Evolutionary conservation across 35 echinoderm and acorn worm species (phyloP), one percentile per base, ranked within the genome.

Genomic region (Acanthaster planci): DNA sequence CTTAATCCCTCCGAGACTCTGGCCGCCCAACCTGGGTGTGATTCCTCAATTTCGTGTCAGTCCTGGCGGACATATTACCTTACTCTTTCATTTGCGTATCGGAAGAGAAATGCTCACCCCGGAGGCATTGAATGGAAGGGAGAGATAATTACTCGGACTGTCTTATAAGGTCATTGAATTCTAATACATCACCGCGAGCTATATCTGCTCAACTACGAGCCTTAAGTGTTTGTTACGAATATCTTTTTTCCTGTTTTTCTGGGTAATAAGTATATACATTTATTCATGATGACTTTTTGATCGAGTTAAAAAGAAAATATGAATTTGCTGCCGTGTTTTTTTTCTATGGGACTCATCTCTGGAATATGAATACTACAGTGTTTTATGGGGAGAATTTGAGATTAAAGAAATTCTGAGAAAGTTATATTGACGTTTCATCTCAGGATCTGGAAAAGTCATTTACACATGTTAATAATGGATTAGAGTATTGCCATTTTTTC

Each of bases 31-130:
- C 15, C 40, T 26, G 19, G 79, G 79, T 81, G 79, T 81, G 79
- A 81, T 81, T 81, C 42, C 39, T 81, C 79, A 42, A 81, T 81
- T 81, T 81, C 38, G 14, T 16, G 14, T 51, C 44, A 81, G 30
- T 81, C 42, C 39, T 52, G 42, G 51, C 51, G 79, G 79, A 81
- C 40, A 53, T 81, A 81, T 81, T 81, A 52, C 51, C 79, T 81
- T 81, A 51, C 38, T 81, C 27, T 81, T 44, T 81, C 64, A 72
- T 72, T 72, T 72, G 64, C 64, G 64, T 72, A 72, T 72, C 64
- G 64, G 64, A 72, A 72, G 64, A 72, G 64, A 72, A 72, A 72
- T 26, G 26, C 64, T 34, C 14, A 26, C 64, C 64, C 64, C 64
- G 26, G 34, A 72, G 64, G 64, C 64, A 31, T 34, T 72, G 64